Evolutionary conservation across 2,888 invertebrate species (phyloP).

Genomic region (Tenthredo notha): DNA sequence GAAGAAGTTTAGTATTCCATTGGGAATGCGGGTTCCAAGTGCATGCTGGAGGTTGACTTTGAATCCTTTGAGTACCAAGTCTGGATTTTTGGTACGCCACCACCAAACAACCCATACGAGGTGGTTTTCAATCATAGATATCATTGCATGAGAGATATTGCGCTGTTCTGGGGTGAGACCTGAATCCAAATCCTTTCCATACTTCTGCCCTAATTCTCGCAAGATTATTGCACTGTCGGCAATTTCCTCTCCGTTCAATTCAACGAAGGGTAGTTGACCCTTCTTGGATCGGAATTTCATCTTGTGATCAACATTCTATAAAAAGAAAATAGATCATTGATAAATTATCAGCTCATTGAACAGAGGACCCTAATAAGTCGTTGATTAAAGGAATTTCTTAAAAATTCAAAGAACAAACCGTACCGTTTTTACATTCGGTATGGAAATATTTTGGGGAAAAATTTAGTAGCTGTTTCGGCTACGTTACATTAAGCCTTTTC

Average conservation of each 20-base stretch:
- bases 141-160: conserved; percentile 93
- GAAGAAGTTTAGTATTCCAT: conserved; percentile 92
- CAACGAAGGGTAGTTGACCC: conserved; percentile 96
- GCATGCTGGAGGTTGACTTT: conserved; percentile 95
- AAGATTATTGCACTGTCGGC: conserved; percentile 96
- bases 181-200: conserved; percentile 91
- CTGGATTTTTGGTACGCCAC: conserved; percentile 96
- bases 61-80: conserved; percentile 91
- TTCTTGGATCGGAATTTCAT: conserved; percentile 96
- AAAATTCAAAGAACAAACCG: neutral
- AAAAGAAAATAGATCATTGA: conserved; percentile 70
- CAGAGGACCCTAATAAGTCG: neutral
- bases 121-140: conserved; percentile 97
- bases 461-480: neutral
- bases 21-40: conserved; percentile 92
- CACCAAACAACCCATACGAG: conserved; percentile 94
- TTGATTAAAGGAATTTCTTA: neutral
- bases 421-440: neutral
- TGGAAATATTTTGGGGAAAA: neutral
- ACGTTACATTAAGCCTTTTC: neutral
- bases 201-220: conserved; percentile 91
- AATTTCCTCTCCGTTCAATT: conserved; percentile 96
- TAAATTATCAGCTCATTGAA: conserved; percentile 7
- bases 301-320: conserved; percentile 96
- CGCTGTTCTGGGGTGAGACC: conserved; percentile 91